Conservation (phyloP, 2,797 vertebrate genomes). For the Monodelphis domestica region DNA sequence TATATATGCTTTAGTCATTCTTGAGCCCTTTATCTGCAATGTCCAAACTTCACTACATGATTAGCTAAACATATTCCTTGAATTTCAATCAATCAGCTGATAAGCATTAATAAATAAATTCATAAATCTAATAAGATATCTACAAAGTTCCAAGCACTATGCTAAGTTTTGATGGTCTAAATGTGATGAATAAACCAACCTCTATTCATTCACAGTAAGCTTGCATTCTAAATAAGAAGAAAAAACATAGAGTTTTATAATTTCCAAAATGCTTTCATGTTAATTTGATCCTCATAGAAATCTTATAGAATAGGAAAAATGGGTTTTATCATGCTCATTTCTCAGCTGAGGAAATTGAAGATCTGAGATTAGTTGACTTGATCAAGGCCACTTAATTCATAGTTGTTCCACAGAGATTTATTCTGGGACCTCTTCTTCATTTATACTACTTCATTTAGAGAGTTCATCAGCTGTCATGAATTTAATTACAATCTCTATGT, state of each 20-base stretch:
- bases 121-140: too few relatives aligned
- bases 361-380: neutral
- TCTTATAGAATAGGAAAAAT: neutral
- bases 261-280: neutral
- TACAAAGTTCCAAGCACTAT: neutral
- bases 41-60: neutral
- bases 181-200: neutral
- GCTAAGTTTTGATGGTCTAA: neutral
- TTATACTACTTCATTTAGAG: too few relatives aligned
- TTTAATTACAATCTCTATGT: too few relatives aligned
- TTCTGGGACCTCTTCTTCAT: too few relatives aligned
- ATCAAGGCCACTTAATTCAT: neutral
- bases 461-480: too few relatives aligned
- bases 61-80: neutral
- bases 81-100: neutral
- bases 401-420: too few relatives aligned
- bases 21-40: neutral
- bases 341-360: neutral
- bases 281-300: conserved; percentile 7
- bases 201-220: neutral
- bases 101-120: neutral
- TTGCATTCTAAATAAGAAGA: neutral
- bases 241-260: neutral
- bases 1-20: neutral
- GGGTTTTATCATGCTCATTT: neutral